Conservation (phyloP, 2,888 invertebrate genomes). For the Trissonchulus latispiculum region DNA sequence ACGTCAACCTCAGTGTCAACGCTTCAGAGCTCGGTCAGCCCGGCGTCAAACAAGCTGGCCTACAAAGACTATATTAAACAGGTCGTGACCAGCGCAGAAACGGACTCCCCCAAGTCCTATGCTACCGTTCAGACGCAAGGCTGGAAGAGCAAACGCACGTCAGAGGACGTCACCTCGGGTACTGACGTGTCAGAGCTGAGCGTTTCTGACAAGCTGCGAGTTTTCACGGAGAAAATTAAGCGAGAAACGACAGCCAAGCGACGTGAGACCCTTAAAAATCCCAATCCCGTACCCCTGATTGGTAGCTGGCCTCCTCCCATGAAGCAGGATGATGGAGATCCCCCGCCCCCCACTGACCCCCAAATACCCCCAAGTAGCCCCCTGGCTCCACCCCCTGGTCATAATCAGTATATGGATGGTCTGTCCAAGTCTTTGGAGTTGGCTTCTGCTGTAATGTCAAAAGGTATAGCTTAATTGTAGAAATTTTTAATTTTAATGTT, state of each 20-base stretch:
- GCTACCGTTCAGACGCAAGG: too few species aligned
- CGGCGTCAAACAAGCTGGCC: too few species aligned
- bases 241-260: background rate
- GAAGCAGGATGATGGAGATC: background rate
- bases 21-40: too few species aligned
- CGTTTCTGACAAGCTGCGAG: background rate
- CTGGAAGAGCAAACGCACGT: background rate
- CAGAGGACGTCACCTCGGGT: background rate
- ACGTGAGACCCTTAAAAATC: background rate
- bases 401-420: background rate
- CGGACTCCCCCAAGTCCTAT: background rate
- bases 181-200: constrained; percentile 4
- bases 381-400: too few species aligned
- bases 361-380: too few species aligned
- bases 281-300: background rate
- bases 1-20: too few species aligned
- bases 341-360: background rate
- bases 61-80: background rate
- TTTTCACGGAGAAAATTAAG: background rate
- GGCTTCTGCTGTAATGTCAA: too few species aligned
- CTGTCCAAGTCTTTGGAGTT: background rate
- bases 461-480: too few species aligned
- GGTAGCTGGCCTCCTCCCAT: background rate
- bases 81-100: background rate
- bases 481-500: too few species aligned